phyloP scores from a whole-genome alignment of 2,113 vertebrate species.

The Thermophis baileyi region DNA sequence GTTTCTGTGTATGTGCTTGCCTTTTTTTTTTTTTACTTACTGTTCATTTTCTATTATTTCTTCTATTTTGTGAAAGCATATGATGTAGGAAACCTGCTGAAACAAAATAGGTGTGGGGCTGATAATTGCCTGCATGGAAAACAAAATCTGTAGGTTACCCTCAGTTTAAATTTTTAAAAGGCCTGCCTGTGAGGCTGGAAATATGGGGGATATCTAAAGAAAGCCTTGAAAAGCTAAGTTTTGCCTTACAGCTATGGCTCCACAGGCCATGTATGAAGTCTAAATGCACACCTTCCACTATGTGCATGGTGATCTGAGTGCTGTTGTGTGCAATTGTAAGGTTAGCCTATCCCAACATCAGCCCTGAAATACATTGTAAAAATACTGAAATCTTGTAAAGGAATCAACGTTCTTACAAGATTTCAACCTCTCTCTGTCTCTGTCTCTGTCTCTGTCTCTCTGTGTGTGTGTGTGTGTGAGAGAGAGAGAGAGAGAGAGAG shows the following conservation, averaged over 20 bases:
- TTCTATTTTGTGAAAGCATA: neutral
- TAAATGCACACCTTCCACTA: neutral
- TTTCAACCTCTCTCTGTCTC: neutral
- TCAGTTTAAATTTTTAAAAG: neutral
- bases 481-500: no score
- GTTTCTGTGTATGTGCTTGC: constrained; percentile 87
- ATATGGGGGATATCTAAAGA: neutral
- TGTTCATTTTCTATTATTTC: neutral
- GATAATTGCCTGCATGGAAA: neutral
- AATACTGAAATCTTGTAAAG: neutral
- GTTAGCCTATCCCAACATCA: neutral
- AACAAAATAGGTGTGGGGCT: neutral
- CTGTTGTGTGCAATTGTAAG: neutral
- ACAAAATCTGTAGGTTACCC: neutral
- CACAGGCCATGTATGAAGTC: neutral
- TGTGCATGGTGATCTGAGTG: neutral
- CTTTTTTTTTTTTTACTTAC: neutral
- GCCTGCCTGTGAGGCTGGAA: neutral
- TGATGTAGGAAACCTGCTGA: neutral
- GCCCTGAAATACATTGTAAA: neutral
- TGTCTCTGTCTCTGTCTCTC: no score
- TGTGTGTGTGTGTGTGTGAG: no score
- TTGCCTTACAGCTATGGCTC: neutral
- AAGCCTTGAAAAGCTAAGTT: neutral
- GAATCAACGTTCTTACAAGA: neutral